Evolutionary conservation across 1,140 invertebrate species (phyloP).

Genomic region (Sitobion miscanthi): DNA sequence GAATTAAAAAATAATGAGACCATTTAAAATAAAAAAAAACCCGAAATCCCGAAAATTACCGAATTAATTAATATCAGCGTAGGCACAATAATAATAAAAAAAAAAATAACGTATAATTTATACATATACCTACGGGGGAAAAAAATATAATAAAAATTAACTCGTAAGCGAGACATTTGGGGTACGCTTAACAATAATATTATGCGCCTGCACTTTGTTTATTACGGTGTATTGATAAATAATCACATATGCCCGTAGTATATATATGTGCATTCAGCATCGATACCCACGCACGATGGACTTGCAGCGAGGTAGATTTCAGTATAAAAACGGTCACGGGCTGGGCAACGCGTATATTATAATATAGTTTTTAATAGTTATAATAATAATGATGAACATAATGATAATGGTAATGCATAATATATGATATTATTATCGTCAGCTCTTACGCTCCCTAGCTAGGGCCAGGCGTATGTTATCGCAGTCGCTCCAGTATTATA

Average conservation of each 20-base stretch:
- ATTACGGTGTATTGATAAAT: slow-evolving; percentile 1
- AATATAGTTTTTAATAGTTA: not conserved
- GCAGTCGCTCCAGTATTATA: not conserved
- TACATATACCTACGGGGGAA: not conserved
- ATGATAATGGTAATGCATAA: not conserved
- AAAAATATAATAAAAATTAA: not conserved
- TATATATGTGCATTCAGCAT: not conserved
- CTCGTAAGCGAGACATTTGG: not conserved
- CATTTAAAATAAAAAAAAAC: not conserved
- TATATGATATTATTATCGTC: slow-evolving; percentile 11
- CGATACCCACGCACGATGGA: not conserved
- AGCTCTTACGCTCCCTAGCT: not conserved
- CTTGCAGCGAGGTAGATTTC: not conserved
- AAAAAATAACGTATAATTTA: no score
- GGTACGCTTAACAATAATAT: not conserved
- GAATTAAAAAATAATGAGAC: slow-evolving; percentile 13
- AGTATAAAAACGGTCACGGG: not conserved
- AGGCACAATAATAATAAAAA: not conserved
- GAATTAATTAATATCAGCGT: not conserved
- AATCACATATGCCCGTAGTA: no score
- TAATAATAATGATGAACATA: not conserved
- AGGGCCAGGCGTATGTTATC: not conserved
- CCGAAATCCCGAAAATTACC: not conserved
- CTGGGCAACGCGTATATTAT: not conserved
- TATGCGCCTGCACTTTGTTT: not conserved